Percentiles rank a stretch among this genome's conserved stretches.
phyloP scores from a whole-genome alignment of 2,113 vertebrate genomes.

The Chitala chitala region DNA sequence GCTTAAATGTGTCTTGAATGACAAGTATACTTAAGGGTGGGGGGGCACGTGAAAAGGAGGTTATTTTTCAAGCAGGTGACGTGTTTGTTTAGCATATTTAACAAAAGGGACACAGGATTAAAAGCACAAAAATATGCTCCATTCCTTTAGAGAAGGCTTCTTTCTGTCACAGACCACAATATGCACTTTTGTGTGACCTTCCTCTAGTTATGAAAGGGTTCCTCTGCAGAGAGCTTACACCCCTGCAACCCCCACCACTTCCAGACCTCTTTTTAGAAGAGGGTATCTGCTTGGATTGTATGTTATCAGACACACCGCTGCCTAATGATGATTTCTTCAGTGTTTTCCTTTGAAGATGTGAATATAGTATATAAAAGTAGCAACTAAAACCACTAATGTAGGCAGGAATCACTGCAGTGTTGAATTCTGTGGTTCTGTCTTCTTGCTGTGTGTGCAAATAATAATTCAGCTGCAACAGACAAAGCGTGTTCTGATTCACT shows the following conservation, averaged over 20 bases:
- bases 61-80: not conserved
- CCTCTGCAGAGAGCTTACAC: too few species aligned
- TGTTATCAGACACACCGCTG: not conserved
- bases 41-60: not conserved
- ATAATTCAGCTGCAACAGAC: conserved; percentile 8
- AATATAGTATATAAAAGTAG: conserved; percentile 17
- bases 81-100: not conserved
- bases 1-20: not conserved
- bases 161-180: conserved; percentile 32
- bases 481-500: conserved; percentile 17
- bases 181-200: conserved; percentile 46
- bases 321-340: not conserved
- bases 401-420: conserved; percentile 30
- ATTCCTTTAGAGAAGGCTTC: conserved; percentile 23
- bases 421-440: conserved; percentile 31
- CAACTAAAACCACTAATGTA: conserved; percentile 30
- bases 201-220: not conserved
- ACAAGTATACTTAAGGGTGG: not conserved
- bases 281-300: not conserved
- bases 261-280: not conserved
- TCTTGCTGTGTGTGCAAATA: conserved; percentile 24
- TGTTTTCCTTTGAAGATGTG: conserved; percentile 26
- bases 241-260: not conserved
- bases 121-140: conserved; percentile 56
- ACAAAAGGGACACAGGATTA: not conserved